A percentile compares a stretch with the other conserved stretches of the same genome.
phyloP scores from a whole-genome alignment of 2,113 vertebrate species.

The Oxyura jamaicensis region DNA sequence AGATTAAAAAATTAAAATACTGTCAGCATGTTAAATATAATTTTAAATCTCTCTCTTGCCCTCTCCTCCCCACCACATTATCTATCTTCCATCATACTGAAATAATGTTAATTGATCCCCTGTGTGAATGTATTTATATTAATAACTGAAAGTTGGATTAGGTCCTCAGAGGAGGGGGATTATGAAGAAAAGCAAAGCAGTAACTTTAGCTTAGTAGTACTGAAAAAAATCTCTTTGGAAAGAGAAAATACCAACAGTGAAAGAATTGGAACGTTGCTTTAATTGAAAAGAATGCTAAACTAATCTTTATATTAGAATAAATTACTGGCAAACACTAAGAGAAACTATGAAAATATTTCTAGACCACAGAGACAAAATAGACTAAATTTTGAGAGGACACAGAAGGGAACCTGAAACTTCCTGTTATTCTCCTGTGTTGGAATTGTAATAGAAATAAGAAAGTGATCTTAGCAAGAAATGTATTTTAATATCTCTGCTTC shows the following conservation, averaged over 20 bases:
- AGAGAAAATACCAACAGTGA: not conserved
- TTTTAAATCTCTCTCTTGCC: not conserved
- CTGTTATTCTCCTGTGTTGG: not conserved
- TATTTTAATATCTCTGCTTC: not conserved
- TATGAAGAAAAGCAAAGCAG: not conserved
- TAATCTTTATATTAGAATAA: conserved; percentile 44
- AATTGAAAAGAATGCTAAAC: conserved; percentile 34
- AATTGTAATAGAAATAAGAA: not conserved
- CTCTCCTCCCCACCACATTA: not conserved
- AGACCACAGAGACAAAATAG: not conserved
- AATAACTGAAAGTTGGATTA: not conserved
- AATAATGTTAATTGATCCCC: not conserved
- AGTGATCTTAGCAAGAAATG: not conserved
- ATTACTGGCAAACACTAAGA: not conserved
- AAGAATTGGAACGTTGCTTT: not conserved
- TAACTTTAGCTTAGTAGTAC: not conserved
- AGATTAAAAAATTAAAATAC: not conserved
- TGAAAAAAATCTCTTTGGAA: not conserved
- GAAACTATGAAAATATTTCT: conserved; percentile 10
- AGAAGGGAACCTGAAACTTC: conserved; percentile 2
- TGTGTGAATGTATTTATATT: not conserved
- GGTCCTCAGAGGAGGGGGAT: not conserved
- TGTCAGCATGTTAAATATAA: not conserved
- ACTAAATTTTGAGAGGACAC: not conserved
- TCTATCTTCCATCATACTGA: not conserved